A percentile compares a stretch with the other conserved stretches of the same genome.
Evolutionary conservation across 92 coral and sea anemone genomes (phyloP).

Genomic region (Porites evermanni): DNA sequence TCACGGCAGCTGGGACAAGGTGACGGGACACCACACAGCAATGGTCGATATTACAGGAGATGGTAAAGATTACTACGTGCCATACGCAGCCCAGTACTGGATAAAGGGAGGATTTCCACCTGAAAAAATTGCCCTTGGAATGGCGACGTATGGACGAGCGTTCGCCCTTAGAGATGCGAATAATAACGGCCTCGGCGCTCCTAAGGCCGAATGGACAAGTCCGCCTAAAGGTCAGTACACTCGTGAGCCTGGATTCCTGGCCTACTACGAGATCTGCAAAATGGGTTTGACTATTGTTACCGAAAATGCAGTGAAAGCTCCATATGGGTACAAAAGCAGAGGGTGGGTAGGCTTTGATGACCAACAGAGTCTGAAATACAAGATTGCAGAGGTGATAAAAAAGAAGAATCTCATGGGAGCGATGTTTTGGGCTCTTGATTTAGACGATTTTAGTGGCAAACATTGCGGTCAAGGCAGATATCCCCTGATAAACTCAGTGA

Average conservation of each 20-base stretch:
- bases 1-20: conserved; percentile 79
- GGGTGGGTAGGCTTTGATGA: conserved; percentile 47
- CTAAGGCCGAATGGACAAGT: conserved; percentile 8
- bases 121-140: conserved; percentile 37
- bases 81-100: conserved; percentile 80
- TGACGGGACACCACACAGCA: conserved; percentile 88
- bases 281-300: conserved; percentile 21
- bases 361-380: not conserved
- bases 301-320: conserved; percentile 40
- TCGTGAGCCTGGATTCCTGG: conserved; percentile 40
- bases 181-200: conserved; percentile 29
- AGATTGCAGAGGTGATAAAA: conserved; percentile 21
- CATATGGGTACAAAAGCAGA: conserved; percentile 40
- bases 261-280: conserved; percentile 52
- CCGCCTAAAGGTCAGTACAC: conserved; percentile 35
- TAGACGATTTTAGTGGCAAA: conserved; percentile 60
- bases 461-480: conserved; percentile 63
- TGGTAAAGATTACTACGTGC: conserved; percentile 66
- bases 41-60: conserved; percentile 56
- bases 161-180: conserved; percentile 9
- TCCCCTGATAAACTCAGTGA: conserved; percentile 66
- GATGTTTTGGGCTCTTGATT: conserved; percentile 74
- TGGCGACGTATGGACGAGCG: conserved; percentile 53
- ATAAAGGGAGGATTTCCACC: conserved; percentile 66
- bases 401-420: conserved; percentile 57